phyloP scores from a whole-genome alignment of 2,113 vertebrate genomes.

The Piprites chloris region DNA sequence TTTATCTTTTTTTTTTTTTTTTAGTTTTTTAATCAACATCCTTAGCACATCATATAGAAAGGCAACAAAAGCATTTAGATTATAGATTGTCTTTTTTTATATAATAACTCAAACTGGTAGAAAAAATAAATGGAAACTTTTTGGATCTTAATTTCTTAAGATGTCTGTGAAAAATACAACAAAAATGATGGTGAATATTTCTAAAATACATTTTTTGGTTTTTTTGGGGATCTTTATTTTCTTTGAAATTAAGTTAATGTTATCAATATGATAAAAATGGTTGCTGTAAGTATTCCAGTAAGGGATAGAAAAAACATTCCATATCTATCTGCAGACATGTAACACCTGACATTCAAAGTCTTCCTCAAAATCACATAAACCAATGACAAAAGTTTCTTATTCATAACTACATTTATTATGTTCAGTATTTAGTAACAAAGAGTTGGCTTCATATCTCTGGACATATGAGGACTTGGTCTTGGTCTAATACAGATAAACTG shows the following conservation, averaged over 20 bases:
- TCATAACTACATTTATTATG: background rate
- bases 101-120: background rate
- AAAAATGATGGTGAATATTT: background rate
- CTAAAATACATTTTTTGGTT: background rate
- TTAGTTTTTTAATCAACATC: background rate
- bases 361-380: background rate
- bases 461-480: background rate
- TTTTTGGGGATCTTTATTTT: background rate
- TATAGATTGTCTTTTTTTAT: background rate
- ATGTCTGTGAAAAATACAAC: background rate
- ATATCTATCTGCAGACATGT: background rate
- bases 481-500: background rate
- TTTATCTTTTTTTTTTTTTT: background rate
- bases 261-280: background rate
- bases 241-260: background rate
- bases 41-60: background rate
- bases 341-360: background rate
- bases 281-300: background rate
- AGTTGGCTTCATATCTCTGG: background rate
- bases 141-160: background rate
- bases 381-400: background rate
- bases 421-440: background rate
- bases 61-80: background rate
- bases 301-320: background rate
- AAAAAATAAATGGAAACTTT: background rate